Base-by-base conservation (phyloP, 2,797 vertebrate species). In the Cyprinella venusta region DNA sequence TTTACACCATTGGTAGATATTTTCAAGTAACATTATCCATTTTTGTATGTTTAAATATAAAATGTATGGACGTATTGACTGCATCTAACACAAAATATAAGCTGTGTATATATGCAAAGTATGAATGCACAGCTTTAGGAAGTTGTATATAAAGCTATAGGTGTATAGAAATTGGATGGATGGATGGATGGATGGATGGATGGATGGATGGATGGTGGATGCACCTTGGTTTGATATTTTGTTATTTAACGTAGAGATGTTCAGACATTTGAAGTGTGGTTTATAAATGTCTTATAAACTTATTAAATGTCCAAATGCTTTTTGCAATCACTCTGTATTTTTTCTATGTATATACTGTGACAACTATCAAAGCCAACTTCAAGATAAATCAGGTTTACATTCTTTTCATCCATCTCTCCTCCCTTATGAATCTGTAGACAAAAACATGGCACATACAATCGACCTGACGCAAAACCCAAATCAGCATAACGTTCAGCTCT, bases 301-400 rank as follows among this genome's bases (percentile, higher is more conserved):
- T 30, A 30, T 26, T 26, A 26, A 10, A 9, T 69, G 50, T 19
- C 36, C 36, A 21, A 80, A 59, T 33, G 5, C 10, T 69, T 19
- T 19, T 42, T 10, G 21, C 21, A 48, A 48, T 48, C 13, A 48
- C 13, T 15, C 4, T 15, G 45, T 45, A 12, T 48, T 15, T 54
- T 54, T 54, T 54, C 19, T 9, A 70, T 56, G 68, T 67, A n/a
- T 52, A n/a, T 52, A 59, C n/a, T 75, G 61, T 56, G 16, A 61
- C 42, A 80, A 50, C 30, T 59, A 84, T 74, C 5, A 80, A 52
- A 63, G 68, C 8, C 13, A 61, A 1, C 15, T 76, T 6, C 13
- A 75, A 59, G 33, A 13, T 76, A 64, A 79, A 79, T 45, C 13
- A 50, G 56, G 63, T 79, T 67, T 24, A 30, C 67, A 18, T 33